Conservation (phyloP, 64 coral and sea anemone genomes). For the Trachythela sp. region DNA sequence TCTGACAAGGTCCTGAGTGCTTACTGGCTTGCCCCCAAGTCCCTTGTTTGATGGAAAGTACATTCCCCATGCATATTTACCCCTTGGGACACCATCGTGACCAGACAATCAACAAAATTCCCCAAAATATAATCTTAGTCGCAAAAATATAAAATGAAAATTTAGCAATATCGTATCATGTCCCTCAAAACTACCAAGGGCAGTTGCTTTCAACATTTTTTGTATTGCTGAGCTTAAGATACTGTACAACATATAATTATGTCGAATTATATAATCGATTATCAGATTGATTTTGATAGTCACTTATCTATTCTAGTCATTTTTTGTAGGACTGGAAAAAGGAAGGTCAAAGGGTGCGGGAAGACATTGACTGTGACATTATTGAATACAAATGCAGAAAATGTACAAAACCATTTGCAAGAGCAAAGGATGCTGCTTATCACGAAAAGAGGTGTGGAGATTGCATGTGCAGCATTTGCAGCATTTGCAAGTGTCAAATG, state of each 20-base stretch:
- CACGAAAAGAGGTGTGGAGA: background rate
- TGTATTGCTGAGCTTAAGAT: no score
- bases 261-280: no score
- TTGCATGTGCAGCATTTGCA: background rate
- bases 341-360: background rate
- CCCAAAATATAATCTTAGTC: no score
- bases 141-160: background rate
- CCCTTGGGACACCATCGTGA: no score
- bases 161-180: background rate
- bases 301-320: background rate
- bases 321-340: background rate
- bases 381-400: background rate
- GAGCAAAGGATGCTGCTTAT: background rate
- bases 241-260: no score
- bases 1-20: background rate
- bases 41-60: background rate
- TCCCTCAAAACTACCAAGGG: no score
- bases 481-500: background rate
- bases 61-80: background rate
- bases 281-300: no score
- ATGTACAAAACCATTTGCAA: background rate
- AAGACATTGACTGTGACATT: background rate
- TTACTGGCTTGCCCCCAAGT: background rate
- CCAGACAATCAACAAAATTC: background rate
- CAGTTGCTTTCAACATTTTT: no score